These are phyloP conservation scores for Hirudinaria manillensis DNA, from an alignment of 2,888 invertebrate genomes.

Conservation along the genomic window DNA sequence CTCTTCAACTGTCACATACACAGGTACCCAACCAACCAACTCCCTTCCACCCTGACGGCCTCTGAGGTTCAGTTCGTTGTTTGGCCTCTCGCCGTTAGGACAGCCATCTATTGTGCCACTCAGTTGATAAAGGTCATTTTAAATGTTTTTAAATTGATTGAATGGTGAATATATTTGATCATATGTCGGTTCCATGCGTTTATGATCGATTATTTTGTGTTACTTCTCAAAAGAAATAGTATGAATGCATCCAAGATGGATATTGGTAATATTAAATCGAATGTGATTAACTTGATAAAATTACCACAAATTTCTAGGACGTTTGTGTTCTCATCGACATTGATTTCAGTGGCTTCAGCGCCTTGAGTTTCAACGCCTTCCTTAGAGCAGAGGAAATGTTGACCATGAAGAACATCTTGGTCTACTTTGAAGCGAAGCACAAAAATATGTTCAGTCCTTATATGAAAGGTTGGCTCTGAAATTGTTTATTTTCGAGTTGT, in stretches of 20 bases:
- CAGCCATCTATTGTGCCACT: conserved; percentile 23
- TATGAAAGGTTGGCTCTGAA: too few species aligned
- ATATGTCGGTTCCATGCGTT: too few species aligned
- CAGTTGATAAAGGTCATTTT: conserved; percentile 19
- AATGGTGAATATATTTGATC: not conserved
- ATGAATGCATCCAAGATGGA: too few species aligned
- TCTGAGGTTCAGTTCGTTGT: conserved; percentile 15
- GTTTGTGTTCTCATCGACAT: not conserved
- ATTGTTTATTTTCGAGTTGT: too few species aligned
- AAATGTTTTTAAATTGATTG: not conserved
- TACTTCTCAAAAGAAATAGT: not conserved
- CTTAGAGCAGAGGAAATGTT: conserved; percentile 2
- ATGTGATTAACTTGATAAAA: too few species aligned
- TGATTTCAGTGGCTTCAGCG: not conserved
- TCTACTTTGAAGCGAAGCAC: conserved; percentile 1
- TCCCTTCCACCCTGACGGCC: conserved; percentile 1
- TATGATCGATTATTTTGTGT: not conserved
- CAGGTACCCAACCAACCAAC: conserved; percentile 24
- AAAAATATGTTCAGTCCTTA: conserved; percentile 10
- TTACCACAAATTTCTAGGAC: not conserved
- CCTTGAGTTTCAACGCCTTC: not conserved
- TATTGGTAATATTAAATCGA: too few species aligned
- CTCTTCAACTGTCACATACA: conserved; percentile 21
- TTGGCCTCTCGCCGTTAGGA: conserved; percentile 28
- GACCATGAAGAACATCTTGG: conserved; percentile 8